These are phyloP conservation scores for Rana temporaria DNA, from an alignment of 2,113 vertebrate genomes.

Conservation along the genomic window DNA sequence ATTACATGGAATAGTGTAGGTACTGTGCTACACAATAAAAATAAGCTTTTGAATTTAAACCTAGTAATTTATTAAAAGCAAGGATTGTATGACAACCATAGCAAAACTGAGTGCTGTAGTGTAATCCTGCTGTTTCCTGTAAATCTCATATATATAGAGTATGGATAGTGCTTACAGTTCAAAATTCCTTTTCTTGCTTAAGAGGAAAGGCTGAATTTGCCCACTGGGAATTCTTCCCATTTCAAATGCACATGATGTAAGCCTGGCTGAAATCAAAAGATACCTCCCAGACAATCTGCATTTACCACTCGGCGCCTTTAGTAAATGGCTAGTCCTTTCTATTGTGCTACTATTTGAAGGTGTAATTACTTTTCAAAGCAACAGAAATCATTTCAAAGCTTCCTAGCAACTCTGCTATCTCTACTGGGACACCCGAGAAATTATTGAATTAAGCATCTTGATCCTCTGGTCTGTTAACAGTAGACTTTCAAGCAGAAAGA, in stretches of 20 bases:
- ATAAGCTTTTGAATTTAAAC: not conserved
- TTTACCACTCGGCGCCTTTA: conserved; percentile 20
- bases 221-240: conserved; percentile 28
- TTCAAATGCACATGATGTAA: conserved; percentile 27
- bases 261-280: conserved; percentile 31
- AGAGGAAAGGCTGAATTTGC: conserved; percentile 5
- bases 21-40: conserved; percentile 18
- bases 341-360: conserved; percentile 20
- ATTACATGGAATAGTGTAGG: not conserved
- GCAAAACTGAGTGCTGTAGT: conserved; percentile 14
- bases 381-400: conserved; percentile 12
- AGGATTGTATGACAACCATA: conserved; percentile 17
- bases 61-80: conserved; percentile 18
- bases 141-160: conserved; percentile 14
- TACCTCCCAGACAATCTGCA: conserved; percentile 18
- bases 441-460: conserved; percentile 12
- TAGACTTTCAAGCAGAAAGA: not conserved
- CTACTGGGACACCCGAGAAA: not conserved
- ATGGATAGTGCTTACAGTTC: conserved; percentile 25
- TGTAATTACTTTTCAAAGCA: conserved; percentile 39
- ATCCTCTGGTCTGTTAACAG: not conserved
- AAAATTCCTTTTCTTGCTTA: conserved; percentile 29
- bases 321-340: not conserved
- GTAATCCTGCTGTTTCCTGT: conserved; percentile 6
- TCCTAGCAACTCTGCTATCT: not conserved